These are phyloP conservation scores for Zeus faber DNA, from an alignment of 2,113 vertebrate genomes.

Conservation along the genomic window DNA sequence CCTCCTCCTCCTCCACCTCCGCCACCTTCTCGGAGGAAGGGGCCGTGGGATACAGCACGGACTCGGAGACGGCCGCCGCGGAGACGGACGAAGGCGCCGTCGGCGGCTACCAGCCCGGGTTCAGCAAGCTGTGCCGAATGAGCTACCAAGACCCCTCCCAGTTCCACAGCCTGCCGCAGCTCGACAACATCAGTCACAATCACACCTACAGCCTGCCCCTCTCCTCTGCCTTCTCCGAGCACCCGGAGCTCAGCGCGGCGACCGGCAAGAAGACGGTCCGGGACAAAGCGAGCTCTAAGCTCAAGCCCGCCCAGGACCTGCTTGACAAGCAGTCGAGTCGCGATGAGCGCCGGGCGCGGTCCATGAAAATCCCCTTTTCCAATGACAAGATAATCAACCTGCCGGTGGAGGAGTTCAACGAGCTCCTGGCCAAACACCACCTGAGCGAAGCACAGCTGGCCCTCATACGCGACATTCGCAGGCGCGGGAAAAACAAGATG, in stretches of 20 bases:
- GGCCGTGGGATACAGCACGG: slow-evolving; percentile 95
- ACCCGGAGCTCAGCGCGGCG: slow-evolving; percentile 72
- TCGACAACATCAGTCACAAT: slow-evolving; percentile 92
- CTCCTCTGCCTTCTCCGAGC: slow-evolving; percentile 60
- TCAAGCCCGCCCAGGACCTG: slow-evolving; percentile 72
- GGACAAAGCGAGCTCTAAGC: slow-evolving; percentile 77
- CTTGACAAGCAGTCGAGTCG: slow-evolving; percentile 92
- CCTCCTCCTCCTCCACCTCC: slow-evolving; percentile 83
- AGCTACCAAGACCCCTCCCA: slow-evolving; percentile 92
- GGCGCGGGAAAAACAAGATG: slow-evolving; percentile 98
- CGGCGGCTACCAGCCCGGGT: slow-evolving; percentile 89
- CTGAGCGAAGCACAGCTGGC: slow-evolving; percentile 93
- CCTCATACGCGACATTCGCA: slow-evolving; percentile 94
- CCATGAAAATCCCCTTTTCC: slow-evolving; percentile 98
- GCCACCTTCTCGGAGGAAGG: slow-evolving; percentile 95
- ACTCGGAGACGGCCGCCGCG: slow-evolving; percentile 84
- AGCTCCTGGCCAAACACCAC: slow-evolving; percentile 94
- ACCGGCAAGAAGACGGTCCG: slow-evolving; percentile 79
- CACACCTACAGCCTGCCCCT: slow-evolving; percentile 96
- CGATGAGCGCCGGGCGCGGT: slow-evolving; percentile 89
- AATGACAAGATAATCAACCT: slow-evolving; percentile 98
- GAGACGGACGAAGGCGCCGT: slow-evolving; percentile 92
- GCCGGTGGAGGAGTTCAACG: slow-evolving; percentile 97
- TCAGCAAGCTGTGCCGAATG: slow-evolving; percentile 97
- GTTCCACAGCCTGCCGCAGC: slow-evolving; percentile 87